Evolutionary conservation across 2,888 invertebrate species (phyloP).

Genomic region (Hydrotaea cyrtoneurina): DNA sequence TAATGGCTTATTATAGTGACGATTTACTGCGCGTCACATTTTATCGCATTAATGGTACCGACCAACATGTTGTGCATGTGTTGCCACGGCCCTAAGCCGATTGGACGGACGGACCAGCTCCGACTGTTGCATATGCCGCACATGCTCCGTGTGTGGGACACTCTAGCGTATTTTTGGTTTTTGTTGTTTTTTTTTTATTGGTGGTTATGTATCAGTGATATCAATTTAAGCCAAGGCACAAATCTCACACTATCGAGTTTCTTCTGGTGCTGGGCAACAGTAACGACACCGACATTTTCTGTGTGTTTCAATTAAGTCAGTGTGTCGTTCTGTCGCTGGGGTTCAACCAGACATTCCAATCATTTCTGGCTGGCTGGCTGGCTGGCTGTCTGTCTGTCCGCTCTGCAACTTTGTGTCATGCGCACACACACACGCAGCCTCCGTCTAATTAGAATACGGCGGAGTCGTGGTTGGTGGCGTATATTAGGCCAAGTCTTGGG

Average conservation of each 20-base stretch:
- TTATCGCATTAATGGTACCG: slow-evolving; percentile 75
- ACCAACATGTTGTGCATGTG: slow-evolving; percentile 55
- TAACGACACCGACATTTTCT: slow-evolving; percentile 42
- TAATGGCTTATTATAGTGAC: slow-evolving; percentile 69
- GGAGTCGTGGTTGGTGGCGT: not conserved
- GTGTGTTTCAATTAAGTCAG: slow-evolving; percentile 63
- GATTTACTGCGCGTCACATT: slow-evolving; percentile 72
- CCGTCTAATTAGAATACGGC: slow-evolving; percentile 14
- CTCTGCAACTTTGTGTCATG: not conserved
- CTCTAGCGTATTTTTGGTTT: slow-evolving; percentile 30
- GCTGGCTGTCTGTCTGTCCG: not conserved
- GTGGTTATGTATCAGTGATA: slow-evolving; percentile 56
- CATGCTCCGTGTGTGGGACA: slow-evolving; percentile 64
- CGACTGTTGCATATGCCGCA: slow-evolving; percentile 49
- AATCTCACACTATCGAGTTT: slow-evolving; percentile 61
- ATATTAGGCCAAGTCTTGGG: not conserved
- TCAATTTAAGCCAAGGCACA: slow-evolving; percentile 58
- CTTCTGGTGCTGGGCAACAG: slow-evolving; percentile 2
- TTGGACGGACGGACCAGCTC: slow-evolving; percentile 1
- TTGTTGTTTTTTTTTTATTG: slow-evolving; percentile 38
- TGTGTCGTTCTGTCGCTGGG: slow-evolving; percentile 38
- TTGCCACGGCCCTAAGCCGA: slow-evolving; percentile 8
- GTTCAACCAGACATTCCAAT: slow-evolving; percentile 28
- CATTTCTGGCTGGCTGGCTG: not conserved
- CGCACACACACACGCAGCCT: not conserved